A percentile compares a stretch with the other conserved stretches of the same genome.
phyloP scores from a whole-genome alignment of 2,888 invertebrate species.

The Plebejus argus region DNA sequence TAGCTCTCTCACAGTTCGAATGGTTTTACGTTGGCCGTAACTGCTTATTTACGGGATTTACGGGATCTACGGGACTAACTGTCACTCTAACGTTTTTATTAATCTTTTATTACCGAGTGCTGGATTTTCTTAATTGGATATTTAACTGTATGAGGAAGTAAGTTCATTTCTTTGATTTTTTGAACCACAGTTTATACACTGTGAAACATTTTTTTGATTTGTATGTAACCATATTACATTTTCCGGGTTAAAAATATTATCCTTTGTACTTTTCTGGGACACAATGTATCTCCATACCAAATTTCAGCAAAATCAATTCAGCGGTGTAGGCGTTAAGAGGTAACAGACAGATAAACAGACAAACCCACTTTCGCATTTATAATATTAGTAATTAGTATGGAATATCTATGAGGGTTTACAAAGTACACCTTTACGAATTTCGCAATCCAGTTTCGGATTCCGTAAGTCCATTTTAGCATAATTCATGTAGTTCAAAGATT shows the following conservation, averaged over 20 bases:
- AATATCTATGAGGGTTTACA: background rate
- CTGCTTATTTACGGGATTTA: background rate
- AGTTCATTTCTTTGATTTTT: too few relatives aligned
- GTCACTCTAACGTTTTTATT: conserved; percentile 4
- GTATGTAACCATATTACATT: too few relatives aligned
- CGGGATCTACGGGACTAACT: background rate
- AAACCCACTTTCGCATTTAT: too few relatives aligned
- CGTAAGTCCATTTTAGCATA: conserved; percentile 42
- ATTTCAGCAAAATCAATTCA: too few relatives aligned
- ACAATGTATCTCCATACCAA: too few relatives aligned
- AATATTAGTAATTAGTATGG: too few relatives aligned
- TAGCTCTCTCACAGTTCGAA: background rate
- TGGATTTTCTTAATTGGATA: conserved; percentile 13
- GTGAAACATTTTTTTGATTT: too few relatives aligned
- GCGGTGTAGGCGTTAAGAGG: too few relatives aligned
- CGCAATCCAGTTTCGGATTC: background rate
- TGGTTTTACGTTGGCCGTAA: conserved; percentile 1
- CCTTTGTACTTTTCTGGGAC: too few relatives aligned
- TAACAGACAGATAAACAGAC: too few relatives aligned
- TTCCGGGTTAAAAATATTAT: too few relatives aligned
- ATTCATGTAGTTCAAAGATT: conserved; percentile 47
- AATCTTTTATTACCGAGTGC: background rate
- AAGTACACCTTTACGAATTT: background rate
- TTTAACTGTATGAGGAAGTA: background rate
- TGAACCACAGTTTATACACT: too few relatives aligned